These are phyloP conservation scores for Leucozona laternaria DNA, from an alignment of 2,888 invertebrate genomes.

Conservation along the genomic window DNA sequence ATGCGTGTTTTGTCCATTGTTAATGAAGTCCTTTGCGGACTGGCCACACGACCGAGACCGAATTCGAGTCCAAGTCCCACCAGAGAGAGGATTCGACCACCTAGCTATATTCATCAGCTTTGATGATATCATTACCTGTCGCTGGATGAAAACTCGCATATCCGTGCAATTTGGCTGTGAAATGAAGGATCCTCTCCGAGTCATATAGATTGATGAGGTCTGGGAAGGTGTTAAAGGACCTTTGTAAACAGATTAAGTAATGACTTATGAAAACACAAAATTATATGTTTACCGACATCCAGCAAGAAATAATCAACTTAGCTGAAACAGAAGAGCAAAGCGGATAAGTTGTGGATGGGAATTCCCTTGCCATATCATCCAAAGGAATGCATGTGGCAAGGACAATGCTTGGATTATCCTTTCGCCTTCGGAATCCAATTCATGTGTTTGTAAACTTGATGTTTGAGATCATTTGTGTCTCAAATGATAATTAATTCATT, in stretches of 20 bases:
- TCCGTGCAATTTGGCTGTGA: slow-evolving; percentile 14
- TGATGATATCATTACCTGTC: slow-evolving; percentile 7
- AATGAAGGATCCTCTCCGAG: slow-evolving; percentile 11
- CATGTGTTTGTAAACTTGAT: slow-evolving; percentile 71
- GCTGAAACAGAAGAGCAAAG: slow-evolving; percentile 19
- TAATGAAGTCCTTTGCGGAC: slow-evolving; percentile 55
- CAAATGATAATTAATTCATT: slow-evolving; percentile 71
- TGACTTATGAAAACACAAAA: slow-evolving; percentile 68
- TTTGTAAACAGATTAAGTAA: slow-evolving; percentile 70
- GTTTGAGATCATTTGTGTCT: slow-evolving; percentile 46
- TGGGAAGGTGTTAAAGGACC: slow-evolving; percentile 45
- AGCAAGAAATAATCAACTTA: slow-evolving; percentile 66
- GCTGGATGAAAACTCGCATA: neutral
- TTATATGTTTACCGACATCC: slow-evolving; percentile 59
- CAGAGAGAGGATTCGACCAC: neutral
- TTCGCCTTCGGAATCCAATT: slow-evolving; percentile 69
- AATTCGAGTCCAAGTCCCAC: neutral
- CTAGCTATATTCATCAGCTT: slow-evolving; percentile 6
- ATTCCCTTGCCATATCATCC: slow-evolving; percentile 31
- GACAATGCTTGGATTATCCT: slow-evolving; percentile 61
- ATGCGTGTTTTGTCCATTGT: slow-evolving; percentile 47
- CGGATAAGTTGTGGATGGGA: slow-evolving; percentile 45
- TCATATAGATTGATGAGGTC: slow-evolving; percentile 1
- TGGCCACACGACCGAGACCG: slow-evolving; percentile 9
- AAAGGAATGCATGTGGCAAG: slow-evolving; percentile 42